These are phyloP conservation scores for Mimachlamys varia DNA, from an alignment of 2,888 invertebrate species.

Conservation along the genomic window DNA sequence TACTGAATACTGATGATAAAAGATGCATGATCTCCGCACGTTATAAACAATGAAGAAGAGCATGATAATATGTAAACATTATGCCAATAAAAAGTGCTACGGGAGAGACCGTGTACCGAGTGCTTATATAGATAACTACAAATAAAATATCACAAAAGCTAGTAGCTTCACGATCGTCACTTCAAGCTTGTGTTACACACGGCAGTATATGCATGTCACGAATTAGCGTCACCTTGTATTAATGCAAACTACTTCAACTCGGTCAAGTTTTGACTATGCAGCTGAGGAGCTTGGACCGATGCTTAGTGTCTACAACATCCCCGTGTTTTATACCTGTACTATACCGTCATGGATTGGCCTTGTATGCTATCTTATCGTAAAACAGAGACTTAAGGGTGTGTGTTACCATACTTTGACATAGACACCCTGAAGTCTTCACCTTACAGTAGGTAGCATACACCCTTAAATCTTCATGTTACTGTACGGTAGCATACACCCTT, in stretches of 20 bases:
- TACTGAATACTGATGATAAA: not conserved
- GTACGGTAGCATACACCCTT: too few relatives aligned
- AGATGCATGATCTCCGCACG: not conserved
- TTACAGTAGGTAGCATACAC: too few relatives aligned
- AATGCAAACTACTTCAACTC: too few relatives aligned
- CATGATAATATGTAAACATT: not conserved
- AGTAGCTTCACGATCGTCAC: not conserved
- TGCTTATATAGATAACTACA: too few relatives aligned
- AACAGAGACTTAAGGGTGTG: too few relatives aligned
- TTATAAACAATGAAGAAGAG: not conserved
- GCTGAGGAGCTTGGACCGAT: not conserved
- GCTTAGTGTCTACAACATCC: not conserved
- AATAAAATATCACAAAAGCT: not conserved
- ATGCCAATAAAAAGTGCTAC: not conserved
- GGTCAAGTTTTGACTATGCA: not conserved
- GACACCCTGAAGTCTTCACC: too few relatives aligned
- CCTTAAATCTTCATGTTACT: too few relatives aligned
- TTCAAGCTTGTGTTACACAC: not conserved
- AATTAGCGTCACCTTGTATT: not conserved
- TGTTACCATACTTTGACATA: too few relatives aligned
- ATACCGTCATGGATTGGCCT: too few relatives aligned
- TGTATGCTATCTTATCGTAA: too few relatives aligned
- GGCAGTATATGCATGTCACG: not conserved
- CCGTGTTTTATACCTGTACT: too few relatives aligned
- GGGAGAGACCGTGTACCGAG: too few relatives aligned